Evolutionary conservation across 1,140 invertebrate species (phyloP).

Genomic region (Aphaenogaster floridana): DNA sequence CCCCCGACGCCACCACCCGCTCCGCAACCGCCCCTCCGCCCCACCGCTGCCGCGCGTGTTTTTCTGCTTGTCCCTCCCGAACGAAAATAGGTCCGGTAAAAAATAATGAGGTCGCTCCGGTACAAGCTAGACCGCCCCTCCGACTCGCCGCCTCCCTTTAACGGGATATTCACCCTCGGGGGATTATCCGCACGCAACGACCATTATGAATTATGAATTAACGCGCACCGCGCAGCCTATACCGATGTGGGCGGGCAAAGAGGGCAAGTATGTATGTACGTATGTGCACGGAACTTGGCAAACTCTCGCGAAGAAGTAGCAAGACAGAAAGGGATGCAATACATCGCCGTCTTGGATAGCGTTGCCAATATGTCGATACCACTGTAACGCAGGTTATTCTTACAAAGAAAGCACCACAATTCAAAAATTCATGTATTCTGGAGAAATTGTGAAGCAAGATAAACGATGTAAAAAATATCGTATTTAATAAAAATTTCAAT

Average conservation of each 20-base stretch:
- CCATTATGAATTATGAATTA: constrained; percentile 85
- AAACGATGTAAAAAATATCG: neutral
- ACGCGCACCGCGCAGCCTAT: constrained; percentile 68
- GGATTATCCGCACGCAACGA: constrained; percentile 83
- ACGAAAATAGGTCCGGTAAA: constrained; percentile 75
- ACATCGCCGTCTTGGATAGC: neutral
- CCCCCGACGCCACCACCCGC: neutral
- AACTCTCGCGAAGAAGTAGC: constrained; percentile 21
- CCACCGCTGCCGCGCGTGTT: neutral
- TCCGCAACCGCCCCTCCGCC: neutral
- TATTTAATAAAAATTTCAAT: neutral
- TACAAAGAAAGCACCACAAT: neutral
- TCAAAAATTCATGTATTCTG: neutral
- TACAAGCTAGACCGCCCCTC: constrained; percentile 39
- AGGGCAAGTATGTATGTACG: neutral
- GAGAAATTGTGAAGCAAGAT: neutral
- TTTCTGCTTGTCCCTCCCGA: constrained; percentile 56
- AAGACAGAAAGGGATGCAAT: constrained; percentile 21
- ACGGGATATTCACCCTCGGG: constrained; percentile 67
- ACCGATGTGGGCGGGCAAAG: constrained; percentile 16
- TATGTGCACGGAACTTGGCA: constrained; percentile 28
- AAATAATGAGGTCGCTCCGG: constrained; percentile 79
- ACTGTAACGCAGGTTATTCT: neutral
- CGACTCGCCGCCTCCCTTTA: constrained; percentile 48
- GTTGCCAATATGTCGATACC: constrained; percentile 3